A percentile compares a stretch with the other conserved stretches of the same genome.
Conservation (phyloP, 2,888 invertebrate genomes). For the Busseola fusca region DNA sequence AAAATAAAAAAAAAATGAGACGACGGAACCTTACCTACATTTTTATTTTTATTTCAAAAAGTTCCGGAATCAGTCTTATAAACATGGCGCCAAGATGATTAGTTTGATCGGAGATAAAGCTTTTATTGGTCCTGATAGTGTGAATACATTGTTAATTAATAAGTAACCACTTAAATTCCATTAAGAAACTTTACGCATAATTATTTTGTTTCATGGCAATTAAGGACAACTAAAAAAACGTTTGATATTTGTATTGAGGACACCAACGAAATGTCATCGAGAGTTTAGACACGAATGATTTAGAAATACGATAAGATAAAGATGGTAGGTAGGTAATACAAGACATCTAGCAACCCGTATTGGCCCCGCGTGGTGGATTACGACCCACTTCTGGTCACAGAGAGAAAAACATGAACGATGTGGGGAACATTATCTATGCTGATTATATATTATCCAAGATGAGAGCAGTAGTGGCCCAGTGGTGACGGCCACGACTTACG, state of each 20-base stretch:
- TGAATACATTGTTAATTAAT: slow-evolving; percentile 50
- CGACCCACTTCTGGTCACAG: too few relatives aligned
- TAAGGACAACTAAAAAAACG: slow-evolving; percentile 5
- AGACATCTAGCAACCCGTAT: too few relatives aligned
- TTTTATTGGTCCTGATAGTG: slow-evolving; percentile 47
- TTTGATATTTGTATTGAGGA: slow-evolving; percentile 27
- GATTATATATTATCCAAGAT: neutral
- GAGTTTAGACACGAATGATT: slow-evolving; percentile 4
- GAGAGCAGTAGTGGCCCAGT: neutral
- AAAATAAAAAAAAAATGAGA: too few relatives aligned
- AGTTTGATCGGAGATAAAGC: slow-evolving; percentile 42
- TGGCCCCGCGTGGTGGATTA: too few relatives aligned
- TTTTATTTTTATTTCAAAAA: neutral
- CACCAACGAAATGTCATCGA: slow-evolving; percentile 17
- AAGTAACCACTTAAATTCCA: slow-evolving; percentile 33
- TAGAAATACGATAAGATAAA: neutral
- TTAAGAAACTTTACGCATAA: slow-evolving; percentile 26
- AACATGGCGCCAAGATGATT: slow-evolving; percentile 37
- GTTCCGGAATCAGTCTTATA: slow-evolving; percentile 5
- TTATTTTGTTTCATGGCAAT: slow-evolving; percentile 43
- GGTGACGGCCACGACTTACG: neutral
- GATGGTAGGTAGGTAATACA: neutral
- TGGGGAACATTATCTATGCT: too few relatives aligned
- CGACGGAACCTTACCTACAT: slow-evolving; percentile 30
- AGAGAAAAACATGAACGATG: too few relatives aligned